These are phyloP conservation scores for Ciconia nigra DNA, from an alignment of 2,797 vertebrate genomes.

Conservation along the genomic window DNA sequence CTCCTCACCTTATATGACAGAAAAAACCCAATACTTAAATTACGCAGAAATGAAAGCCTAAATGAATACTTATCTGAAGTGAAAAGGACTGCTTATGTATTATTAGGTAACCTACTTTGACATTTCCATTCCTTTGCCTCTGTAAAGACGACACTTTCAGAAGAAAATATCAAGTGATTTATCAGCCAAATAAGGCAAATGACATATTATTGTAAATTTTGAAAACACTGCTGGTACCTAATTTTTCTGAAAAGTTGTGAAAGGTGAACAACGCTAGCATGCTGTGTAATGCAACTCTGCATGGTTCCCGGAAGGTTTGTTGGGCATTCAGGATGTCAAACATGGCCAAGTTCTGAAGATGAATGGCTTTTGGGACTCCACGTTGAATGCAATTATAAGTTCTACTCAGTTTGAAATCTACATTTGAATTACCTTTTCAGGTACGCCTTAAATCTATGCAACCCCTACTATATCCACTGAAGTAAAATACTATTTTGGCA, in stretches of 20 bases:
- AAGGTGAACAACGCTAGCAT: background rate
- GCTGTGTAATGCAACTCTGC: background rate
- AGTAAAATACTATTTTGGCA: background rate
- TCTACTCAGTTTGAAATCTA: background rate
- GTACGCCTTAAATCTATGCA: background rate
- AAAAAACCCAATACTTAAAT: background rate
- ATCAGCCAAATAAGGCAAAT: background rate
- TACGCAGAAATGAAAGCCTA: background rate
- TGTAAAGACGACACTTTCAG: background rate
- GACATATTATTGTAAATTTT: background rate
- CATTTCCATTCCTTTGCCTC: background rate
- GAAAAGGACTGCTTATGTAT: background rate
- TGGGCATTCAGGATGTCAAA: background rate
- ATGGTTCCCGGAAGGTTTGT: background rate
- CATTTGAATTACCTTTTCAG: background rate
- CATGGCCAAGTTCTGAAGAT: background rate
- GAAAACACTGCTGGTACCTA: background rate
- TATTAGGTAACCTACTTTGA: background rate
- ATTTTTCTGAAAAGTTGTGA: background rate
- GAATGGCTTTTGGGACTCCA: background rate
- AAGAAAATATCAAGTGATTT: background rate
- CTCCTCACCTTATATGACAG: background rate
- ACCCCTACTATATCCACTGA: background rate
- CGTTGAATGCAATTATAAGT: accelerated
- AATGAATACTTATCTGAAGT: background rate